These are phyloP conservation scores for Anguilla megastoma DNA, from an alignment of 2,797 vertebrate species.

Conservation along the genomic window DNA sequence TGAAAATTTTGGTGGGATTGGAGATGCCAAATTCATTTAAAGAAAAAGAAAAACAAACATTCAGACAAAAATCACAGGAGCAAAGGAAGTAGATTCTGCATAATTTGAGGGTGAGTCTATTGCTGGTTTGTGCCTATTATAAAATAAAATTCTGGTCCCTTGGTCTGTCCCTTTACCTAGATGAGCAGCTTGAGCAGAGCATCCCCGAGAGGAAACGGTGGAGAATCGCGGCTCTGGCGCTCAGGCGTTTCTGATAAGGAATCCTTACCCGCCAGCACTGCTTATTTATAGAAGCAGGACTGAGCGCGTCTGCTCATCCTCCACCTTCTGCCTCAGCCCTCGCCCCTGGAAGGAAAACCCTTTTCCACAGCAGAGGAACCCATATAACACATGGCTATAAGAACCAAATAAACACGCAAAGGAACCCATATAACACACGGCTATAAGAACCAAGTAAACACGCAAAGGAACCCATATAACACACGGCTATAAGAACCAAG, in stretches of 20 bases:
- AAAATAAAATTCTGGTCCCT: not conserved
- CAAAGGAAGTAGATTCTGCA: too few relatives aligned
- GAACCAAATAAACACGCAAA: not conserved
- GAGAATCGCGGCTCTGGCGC: not conserved
- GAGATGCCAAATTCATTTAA: too few relatives aligned
- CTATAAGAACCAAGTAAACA: not conserved
- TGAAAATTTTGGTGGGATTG: too few relatives aligned
- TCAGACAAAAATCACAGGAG: not conserved
- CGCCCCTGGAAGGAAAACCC: not conserved
- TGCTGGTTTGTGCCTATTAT: not conserved
- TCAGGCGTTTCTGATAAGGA: not conserved
- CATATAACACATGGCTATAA: not conserved
- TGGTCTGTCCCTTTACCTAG: not conserved
- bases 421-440: not conserved
- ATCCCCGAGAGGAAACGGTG: not conserved
- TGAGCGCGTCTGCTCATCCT: not conserved
- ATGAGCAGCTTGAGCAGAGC: not conserved
- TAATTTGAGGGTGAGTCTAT: not conserved
- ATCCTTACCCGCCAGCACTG: not conserved
- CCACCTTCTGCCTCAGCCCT: not conserved
- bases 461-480: not conserved
- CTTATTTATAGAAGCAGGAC: slow-evolving; percentile 10
- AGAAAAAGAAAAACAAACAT: not conserved
- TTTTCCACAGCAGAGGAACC: not conserved
- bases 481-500: not conserved